A percentile compares a stretch with the other conserved stretches of the same genome.
Evolutionary conservation across 2,113 vertebrate species (phyloP).

Genomic region (Rhea americana): DNA sequence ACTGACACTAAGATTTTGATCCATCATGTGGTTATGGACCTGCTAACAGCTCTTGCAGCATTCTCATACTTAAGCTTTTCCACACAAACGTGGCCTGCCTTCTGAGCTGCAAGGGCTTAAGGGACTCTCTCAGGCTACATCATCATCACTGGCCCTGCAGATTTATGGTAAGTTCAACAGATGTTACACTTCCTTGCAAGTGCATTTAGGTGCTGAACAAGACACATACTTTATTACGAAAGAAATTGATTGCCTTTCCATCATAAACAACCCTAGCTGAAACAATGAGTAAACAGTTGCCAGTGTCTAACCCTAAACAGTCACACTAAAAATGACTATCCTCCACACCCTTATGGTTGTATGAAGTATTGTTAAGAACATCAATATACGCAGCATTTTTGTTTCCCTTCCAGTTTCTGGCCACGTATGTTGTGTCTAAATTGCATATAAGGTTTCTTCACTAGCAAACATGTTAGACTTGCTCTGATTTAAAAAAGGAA

Average conservation of each 20-base stretch:
- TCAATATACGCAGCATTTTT: neutral
- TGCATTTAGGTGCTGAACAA: neutral
- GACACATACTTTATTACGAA: fast-evolving
- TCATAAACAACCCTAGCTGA: neutral
- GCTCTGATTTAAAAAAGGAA: fast-evolving
- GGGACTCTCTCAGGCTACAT: neutral
- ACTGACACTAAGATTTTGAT: neutral
- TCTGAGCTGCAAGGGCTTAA: neutral
- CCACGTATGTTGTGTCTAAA: neutral
- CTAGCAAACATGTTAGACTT: neutral
- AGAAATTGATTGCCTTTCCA: neutral
- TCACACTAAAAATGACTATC: neutral
- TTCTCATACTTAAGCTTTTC: neutral
- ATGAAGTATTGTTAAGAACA: neutral
- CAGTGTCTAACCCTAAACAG: neutral
- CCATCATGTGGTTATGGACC: fast-evolving
- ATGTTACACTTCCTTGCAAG: fast-evolving
- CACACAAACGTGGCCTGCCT: neutral
- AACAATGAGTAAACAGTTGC: neutral
- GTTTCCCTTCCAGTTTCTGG: neutral
- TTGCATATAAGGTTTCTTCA: neutral
- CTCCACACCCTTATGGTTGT: neutral
- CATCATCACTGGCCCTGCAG: neutral
- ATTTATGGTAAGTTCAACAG: neutral
- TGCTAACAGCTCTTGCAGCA: neutral